These are phyloP conservation scores for Orchesella cincta DNA, from an alignment of 1,140 invertebrate genomes.

Conservation along the genomic window DNA sequence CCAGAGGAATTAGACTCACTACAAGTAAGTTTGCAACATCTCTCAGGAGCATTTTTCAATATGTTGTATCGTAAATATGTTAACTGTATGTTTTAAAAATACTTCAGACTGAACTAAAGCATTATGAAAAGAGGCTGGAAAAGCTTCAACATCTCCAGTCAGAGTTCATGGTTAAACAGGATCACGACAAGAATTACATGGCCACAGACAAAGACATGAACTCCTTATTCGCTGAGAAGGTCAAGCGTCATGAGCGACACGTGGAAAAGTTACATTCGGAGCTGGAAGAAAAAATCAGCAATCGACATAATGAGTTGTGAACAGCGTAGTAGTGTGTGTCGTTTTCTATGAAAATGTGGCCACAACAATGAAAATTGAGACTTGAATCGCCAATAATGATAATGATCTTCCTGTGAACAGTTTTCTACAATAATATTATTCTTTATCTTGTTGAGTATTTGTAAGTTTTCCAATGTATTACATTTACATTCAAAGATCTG, in stretches of 20 bases:
- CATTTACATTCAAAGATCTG: no score
- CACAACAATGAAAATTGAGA: no score
- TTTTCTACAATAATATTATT: no score
- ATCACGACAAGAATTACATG: conserved; percentile 60
- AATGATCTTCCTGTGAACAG: no score
- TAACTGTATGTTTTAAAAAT: conserved; percentile 32
- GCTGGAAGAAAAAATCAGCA: conserved; percentile 75
- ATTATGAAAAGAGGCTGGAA: conserved; percentile 81
- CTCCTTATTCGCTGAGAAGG: conserved; percentile 68
- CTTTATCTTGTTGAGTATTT: no score
- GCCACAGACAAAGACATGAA: conserved; percentile 62
- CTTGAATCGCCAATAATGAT: no score
- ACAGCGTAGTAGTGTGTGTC: neutral
- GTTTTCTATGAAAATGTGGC: no score
- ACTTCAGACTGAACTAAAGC: conserved; percentile 73
- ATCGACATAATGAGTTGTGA: conserved; percentile 68
- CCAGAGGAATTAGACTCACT: conserved; percentile 78
- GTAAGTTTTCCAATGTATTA: no score
- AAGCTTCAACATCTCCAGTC: conserved; percentile 80
- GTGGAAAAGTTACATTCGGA: conserved; percentile 84
- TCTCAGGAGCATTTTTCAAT: neutral
- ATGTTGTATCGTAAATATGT: conserved; percentile 22
- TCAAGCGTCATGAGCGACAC: conserved; percentile 78
- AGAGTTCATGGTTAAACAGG: conserved; percentile 67
- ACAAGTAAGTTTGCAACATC: conserved; percentile 62